These are phyloP conservation scores for Pionites leucogaster DNA, from an alignment of 2,113 vertebrate genomes.

Conservation along the genomic window DNA sequence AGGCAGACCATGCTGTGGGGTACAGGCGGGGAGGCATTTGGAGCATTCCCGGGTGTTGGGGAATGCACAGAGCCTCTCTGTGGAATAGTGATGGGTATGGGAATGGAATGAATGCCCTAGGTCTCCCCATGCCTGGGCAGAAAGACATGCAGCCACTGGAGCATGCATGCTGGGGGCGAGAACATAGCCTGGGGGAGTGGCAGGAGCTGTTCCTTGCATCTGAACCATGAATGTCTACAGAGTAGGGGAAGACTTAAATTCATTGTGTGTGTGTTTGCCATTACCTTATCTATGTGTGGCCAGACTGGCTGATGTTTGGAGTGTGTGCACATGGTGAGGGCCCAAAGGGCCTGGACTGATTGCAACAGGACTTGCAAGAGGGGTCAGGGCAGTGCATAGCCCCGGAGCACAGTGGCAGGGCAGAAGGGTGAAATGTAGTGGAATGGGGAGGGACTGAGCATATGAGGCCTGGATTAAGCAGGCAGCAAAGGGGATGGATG, in stretches of 20 bases:
- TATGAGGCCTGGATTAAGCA: background rate
- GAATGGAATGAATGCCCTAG: background rate
- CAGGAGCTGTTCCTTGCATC: background rate
- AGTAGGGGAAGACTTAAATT: background rate
- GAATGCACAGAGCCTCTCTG: background rate
- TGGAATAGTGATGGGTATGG: no score
- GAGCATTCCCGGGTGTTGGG: background rate
- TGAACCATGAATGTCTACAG: background rate
- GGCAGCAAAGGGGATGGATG: background rate
- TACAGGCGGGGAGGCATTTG: background rate
- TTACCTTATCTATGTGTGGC: accelerated
- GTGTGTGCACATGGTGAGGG: background rate
- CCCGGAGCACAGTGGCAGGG: background rate
- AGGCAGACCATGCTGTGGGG: background rate
- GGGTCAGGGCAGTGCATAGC: background rate
- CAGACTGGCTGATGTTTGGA: background rate
- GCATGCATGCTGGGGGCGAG: accelerated
- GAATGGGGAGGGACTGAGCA: background rate
- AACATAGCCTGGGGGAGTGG: background rate
- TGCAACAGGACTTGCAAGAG: background rate
- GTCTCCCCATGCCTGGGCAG: background rate
- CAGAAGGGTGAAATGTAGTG: background rate
- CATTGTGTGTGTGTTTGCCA: background rate
- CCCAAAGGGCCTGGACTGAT: background rate
- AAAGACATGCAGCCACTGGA: background rate